Percentiles rank a stretch among this genome's conserved stretches.
phyloP scores from a whole-genome alignment of 2,888 invertebrate genomes.

The Pinctada fucata region DNA sequence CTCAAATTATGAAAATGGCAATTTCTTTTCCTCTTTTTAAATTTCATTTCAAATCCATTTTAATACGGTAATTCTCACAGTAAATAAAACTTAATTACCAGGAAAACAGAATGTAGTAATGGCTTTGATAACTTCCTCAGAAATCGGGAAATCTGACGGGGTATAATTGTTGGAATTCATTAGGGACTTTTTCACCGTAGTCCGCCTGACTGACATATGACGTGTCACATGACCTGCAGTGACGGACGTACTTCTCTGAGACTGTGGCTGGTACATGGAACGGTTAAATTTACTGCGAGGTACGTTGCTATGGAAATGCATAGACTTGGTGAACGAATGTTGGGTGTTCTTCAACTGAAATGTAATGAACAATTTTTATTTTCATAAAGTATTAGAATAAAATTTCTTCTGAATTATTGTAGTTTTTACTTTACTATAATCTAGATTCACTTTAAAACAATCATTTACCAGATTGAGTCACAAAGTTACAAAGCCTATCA shows the following conservation, averaged over 20 bases:
- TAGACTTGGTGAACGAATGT: background rate
- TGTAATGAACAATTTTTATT: background rate
- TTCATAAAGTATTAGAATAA: too few species aligned
- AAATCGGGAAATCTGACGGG: conserved; percentile 58
- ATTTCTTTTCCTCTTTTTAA: too few species aligned
- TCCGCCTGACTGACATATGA: conserved; percentile 35
- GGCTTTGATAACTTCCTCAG: conserved; percentile 67
- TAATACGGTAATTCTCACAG: too few species aligned
- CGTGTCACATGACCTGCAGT: conserved; percentile 40
- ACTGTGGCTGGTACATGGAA: background rate
- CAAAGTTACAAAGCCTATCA: too few species aligned
- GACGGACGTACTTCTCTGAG: conserved; percentile 16
- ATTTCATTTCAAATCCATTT: too few species aligned
- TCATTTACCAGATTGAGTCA: too few species aligned
- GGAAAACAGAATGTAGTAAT: conserved; percentile 73
- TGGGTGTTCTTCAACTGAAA: background rate
- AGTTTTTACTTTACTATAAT: too few species aligned
- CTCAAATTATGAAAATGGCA: too few species aligned
- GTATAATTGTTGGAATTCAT: background rate
- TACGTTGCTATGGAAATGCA: background rate
- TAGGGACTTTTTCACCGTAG: conserved; percentile 15
- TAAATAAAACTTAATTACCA: conserved; percentile 44
- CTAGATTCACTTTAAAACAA: too few species aligned
- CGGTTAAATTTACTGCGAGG: conserved; percentile 16
- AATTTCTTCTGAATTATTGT: too few species aligned